phyloP scores from a whole-genome alignment of 2,888 invertebrate genomes.

The Drosophila infuscata region DNA sequence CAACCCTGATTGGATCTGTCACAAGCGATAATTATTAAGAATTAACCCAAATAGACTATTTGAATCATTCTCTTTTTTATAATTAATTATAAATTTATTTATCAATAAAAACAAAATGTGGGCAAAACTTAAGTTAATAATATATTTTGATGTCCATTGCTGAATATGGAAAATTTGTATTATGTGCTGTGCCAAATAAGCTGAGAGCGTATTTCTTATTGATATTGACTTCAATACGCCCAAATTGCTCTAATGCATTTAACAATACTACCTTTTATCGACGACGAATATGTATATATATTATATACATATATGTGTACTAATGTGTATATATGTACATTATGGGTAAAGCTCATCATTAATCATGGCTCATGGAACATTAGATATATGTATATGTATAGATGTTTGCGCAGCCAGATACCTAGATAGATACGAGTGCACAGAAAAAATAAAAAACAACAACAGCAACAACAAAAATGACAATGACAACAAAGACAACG shows the following conservation, averaged over 20 bases:
- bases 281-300: neutral
- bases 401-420: slow-evolving; percentile 8
- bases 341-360: slow-evolving; percentile 33
- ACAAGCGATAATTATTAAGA: neutral
- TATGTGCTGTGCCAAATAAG: neutral
- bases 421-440: slow-evolving; percentile 3
- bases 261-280: neutral
- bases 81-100: neutral
- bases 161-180: neutral
- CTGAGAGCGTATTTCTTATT: neutral
- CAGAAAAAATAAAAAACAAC: slow-evolving; percentile 1
- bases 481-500: slow-evolving; percentile 2
- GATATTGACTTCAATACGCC: neutral
- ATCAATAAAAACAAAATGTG: neutral
- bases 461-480: neutral
- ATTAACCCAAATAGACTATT: neutral
- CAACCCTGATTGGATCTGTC: neutral
- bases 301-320: neutral
- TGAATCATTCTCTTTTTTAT: neutral
- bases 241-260: slow-evolving; percentile 1
- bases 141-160: neutral
- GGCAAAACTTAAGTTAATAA: too few species aligned
- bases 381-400: neutral
- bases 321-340: neutral
- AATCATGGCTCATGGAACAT: slow-evolving; percentile 43